Conservation (phyloP, 2,113 vertebrate genomes). For the Oriolus oriolus region DNA sequence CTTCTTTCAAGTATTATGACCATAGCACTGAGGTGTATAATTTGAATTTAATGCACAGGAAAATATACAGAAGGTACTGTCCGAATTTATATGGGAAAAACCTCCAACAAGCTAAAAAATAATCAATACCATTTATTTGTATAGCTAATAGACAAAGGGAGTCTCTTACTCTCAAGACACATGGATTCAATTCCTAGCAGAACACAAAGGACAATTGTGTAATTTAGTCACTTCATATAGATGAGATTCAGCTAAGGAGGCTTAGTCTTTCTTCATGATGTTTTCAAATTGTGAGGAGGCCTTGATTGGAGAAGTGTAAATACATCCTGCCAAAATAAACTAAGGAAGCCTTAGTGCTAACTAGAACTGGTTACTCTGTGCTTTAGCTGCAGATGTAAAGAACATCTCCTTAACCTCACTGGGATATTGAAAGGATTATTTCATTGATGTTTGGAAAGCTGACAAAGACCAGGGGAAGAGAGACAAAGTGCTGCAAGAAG, state of each 20-base stretch:
- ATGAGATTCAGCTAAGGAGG: not conserved
- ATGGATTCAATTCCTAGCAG: conserved; percentile 1
- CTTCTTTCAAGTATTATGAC: not conserved
- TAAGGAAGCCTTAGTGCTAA: not conserved
- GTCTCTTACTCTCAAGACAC: not conserved
- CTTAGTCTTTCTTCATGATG: not conserved
- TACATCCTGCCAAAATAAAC: not conserved
- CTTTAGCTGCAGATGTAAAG: not conserved
- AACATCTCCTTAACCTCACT: not conserved
- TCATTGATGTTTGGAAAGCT: not conserved
- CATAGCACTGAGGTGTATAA: not conserved
- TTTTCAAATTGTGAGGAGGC: conserved; percentile 14
- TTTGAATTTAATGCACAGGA: not conserved
- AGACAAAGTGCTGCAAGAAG: not conserved
- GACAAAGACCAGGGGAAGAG: not conserved
- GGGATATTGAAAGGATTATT: not conserved
- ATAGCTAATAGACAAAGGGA: not conserved
- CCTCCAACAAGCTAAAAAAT: not conserved
- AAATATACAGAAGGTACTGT: not conserved
- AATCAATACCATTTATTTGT: not conserved
- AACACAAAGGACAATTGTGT: not conserved
- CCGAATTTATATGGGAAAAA: not conserved
- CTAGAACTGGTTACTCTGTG: not conserved
- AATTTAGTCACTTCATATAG: not conserved
- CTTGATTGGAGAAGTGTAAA: not conserved